Percentiles rank a stretch among this genome's conserved stretches.
Conservation (phyloP, 2,888 invertebrate genomes). For the Resseliella maxima region DNA sequence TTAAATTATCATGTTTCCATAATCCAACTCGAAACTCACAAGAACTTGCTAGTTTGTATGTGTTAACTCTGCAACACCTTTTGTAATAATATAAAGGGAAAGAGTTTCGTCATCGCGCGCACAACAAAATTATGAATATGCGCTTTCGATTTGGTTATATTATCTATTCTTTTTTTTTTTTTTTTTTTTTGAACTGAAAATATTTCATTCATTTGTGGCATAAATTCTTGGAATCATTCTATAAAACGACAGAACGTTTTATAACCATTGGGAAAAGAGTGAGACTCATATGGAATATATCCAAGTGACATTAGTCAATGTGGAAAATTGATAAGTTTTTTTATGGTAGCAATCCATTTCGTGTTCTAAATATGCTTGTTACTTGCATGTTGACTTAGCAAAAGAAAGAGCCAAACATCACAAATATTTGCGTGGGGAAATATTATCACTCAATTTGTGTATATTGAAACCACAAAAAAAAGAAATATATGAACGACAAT, state of each 20-base stretch:
- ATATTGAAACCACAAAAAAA: conserved; percentile 5
- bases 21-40: neutral
- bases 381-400: neutral
- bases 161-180: no score
- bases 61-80: neutral
- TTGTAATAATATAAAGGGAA: neutral
- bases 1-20: conserved; percentile 3
- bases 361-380: neutral
- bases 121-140: neutral
- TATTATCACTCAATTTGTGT: neutral
- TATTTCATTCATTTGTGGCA: neutral
- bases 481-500: neutral
- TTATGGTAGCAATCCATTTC: neutral
- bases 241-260: neutral
- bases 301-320: neutral
- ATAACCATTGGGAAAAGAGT: neutral
- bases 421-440: neutral
- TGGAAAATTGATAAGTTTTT: conserved; percentile 27
- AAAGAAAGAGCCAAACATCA: neutral
- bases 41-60: neutral
- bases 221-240: neutral
- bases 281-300: neutral
- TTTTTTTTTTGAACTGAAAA: no score
- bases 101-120: neutral
- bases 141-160: neutral